Evolutionary conservation across 2,113 vertebrate genomes (phyloP), one percentile per base, ranked within the genome.

Genomic region (Platycercus adscitus): DNA sequence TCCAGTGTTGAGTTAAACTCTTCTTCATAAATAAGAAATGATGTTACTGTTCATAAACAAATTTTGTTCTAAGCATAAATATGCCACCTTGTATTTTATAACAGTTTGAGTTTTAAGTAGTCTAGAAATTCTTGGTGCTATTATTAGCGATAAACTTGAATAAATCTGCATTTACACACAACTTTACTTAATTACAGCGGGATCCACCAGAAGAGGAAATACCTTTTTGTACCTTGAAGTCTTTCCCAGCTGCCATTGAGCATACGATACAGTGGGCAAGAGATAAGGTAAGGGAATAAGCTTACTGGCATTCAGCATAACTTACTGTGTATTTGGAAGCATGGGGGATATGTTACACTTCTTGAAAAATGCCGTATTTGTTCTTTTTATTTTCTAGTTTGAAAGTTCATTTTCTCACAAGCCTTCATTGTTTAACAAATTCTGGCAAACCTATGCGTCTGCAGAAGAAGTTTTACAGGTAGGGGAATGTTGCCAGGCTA

Each of bases 201-300:
- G 99, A 99, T 97, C 99, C 99, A 64, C 99, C 99, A 28, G 99
- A 99, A 92, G 99, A 99, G 95, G 99, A 99, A 98, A 99, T 99
- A 97, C 99, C 99, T 18, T 99, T 99, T 98, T 99, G 99, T 97
- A 99, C 99, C 66, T 98, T 99, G 44, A 99, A 99, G 94, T 99
- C 99, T 92, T 99, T 99, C 93, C 99, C 99, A 92, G 99, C 99
- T 81, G 98, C 99, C 86, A 99, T 99, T 82, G 99, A 99, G 89
- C 99, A 99, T 96, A 99, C 99, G 2, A 99, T 99, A 97, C 99
- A 99, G 53, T 99, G 99, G 99, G 99, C 99, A 83, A 98, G 99
- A 97, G 99, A 99, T 97, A 99, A 99, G 98, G 99, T 99, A 96
- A 94, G 39, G 35, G 61, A 66, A 58, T 77, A 26, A 70, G 35